A percentile compares a stretch with the other conserved stretches of the same genome.
These are phyloP conservation scores for Allacma fusca DNA, from an alignment of 2,888 invertebrate species.

Conservation along the genomic window DNA sequence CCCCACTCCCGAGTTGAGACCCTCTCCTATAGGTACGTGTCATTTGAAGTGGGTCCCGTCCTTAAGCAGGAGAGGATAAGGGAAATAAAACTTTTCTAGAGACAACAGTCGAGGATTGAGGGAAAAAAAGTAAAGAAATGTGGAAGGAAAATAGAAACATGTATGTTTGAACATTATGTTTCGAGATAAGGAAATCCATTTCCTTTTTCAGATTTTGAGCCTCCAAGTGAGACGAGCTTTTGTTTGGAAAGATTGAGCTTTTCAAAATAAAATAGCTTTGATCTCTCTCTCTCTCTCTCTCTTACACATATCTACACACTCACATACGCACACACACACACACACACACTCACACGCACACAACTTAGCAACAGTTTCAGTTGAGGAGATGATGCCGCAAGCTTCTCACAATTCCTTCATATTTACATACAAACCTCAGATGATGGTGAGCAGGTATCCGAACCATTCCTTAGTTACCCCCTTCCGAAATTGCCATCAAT, in stretches of 20 bases:
- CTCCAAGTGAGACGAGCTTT: constrained; percentile 45
- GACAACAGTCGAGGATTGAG: constrained; percentile 2
- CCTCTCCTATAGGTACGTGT: no score
- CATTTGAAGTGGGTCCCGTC: no score
- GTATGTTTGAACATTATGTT: constrained; percentile 36
- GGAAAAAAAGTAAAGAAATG: constrained; percentile 13
- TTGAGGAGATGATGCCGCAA: not conserved
- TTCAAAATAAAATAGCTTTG: constrained; percentile 41
- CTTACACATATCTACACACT: no score
- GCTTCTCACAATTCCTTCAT: no score
- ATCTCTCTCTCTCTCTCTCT: constrained; percentile 31
- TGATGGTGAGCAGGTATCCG: no score
- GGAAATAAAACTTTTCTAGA: constrained; percentile 26
- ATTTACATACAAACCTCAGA: no score
- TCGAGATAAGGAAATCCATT: constrained; percentile 43
- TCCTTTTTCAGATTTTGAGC: constrained; percentile 43
- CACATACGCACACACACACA: constrained; percentile 28
- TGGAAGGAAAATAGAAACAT: constrained; percentile 20
- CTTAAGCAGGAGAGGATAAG: constrained; percentile 3
- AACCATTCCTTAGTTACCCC: no score
- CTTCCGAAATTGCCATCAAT: no score
- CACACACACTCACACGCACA: not conserved
- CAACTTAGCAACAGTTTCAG: not conserved
- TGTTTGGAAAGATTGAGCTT: constrained; percentile 44
- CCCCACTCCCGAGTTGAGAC: not conserved